Conservation (phyloP, 2,888 invertebrate genomes). For the Folsomia candida region DNA sequence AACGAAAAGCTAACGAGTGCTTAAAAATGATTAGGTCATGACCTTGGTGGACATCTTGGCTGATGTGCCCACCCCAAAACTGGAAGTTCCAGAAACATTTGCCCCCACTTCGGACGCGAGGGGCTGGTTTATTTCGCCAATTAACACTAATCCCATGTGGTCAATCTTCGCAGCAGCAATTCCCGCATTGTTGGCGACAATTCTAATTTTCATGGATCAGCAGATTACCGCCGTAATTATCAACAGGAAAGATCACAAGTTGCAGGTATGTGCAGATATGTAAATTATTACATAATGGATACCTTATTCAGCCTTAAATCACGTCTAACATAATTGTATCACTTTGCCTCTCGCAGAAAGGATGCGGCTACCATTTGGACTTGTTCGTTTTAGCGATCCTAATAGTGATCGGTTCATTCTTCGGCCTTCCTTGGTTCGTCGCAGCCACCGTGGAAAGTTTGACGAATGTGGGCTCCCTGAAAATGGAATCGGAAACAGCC, state of each 20-base stretch:
- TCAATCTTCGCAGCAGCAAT: constrained; percentile 56
- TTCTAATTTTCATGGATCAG: constrained; percentile 64
- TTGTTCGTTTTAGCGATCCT: constrained; percentile 56
- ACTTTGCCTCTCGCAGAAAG: too few species aligned
- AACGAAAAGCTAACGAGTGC: too few species aligned
- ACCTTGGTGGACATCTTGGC: constrained; percentile 54
- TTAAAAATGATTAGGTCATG: too few species aligned
- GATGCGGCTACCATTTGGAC: constrained; percentile 59
- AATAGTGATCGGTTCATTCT: constrained; percentile 55
- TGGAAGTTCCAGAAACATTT: constrained; percentile 52
- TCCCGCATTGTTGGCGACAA: constrained; percentile 60
- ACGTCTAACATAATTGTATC: too few species aligned
- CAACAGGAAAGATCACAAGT: constrained; percentile 62
- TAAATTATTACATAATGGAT: too few species aligned
- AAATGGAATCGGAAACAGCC: constrained; percentile 55
- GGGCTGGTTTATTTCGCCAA: constrained; percentile 37
- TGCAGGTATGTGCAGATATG: too few species aligned
- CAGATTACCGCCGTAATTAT: constrained; percentile 65
- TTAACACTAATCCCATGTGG: constrained; percentile 57
- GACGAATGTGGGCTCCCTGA: constrained; percentile 57
- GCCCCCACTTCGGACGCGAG: constrained; percentile 40
- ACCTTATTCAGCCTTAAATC: too few species aligned
- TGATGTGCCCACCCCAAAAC: constrained; percentile 56
- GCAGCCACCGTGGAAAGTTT: constrained; percentile 58
- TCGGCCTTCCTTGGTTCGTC: constrained; percentile 59